phyloP scores from a whole-genome alignment of 2,113 vertebrate genomes.

The Pyrgilauda ruficollis region DNA sequence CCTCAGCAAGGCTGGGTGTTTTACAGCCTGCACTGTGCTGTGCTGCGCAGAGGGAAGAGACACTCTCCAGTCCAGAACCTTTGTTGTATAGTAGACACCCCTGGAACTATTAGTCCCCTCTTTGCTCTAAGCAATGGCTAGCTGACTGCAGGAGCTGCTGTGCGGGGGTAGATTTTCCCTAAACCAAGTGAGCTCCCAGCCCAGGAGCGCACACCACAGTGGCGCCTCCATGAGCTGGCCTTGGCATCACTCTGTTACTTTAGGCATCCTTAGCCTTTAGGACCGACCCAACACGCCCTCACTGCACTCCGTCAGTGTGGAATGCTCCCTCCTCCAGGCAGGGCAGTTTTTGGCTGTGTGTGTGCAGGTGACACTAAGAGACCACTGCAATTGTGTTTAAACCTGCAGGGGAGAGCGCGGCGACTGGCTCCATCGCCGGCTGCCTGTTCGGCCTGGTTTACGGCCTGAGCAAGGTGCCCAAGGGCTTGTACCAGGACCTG shows the following conservation, averaged over 20 bases:
- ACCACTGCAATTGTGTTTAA: neutral
- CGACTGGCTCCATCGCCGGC: slow-evolving; percentile 89
- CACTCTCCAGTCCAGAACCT: rapidly evolving
- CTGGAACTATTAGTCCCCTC: neutral
- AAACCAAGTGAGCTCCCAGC: neutral
- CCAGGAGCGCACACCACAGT: rapidly evolving
- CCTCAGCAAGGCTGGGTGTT: neutral
- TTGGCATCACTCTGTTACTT: neutral
- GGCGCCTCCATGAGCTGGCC: neutral
- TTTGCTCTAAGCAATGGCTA: neutral
- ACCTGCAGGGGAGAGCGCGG: slow-evolving; percentile 85
- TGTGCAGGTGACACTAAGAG: neutral
- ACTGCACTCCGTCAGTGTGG: rapidly evolving
- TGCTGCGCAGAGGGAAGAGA: neutral
- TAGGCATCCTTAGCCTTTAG: neutral
- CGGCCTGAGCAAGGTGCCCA: slow-evolving; percentile 80
- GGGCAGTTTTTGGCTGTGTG: rapidly evolving
- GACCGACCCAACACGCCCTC: neutral
- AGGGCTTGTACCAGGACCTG: slow-evolving; percentile 82
- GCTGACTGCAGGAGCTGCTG: neutral
- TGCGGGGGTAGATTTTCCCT: neutral
- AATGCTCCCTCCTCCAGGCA: neutral
- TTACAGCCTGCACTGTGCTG: neutral
- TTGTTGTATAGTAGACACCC: rapidly evolving
- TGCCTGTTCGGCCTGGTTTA: slow-evolving; percentile 90